Percentiles rank a stretch among this genome's conserved stretches.
Conservation (phyloP, 2,888 invertebrate species). For the Macrosoma leucophasiata region DNA sequence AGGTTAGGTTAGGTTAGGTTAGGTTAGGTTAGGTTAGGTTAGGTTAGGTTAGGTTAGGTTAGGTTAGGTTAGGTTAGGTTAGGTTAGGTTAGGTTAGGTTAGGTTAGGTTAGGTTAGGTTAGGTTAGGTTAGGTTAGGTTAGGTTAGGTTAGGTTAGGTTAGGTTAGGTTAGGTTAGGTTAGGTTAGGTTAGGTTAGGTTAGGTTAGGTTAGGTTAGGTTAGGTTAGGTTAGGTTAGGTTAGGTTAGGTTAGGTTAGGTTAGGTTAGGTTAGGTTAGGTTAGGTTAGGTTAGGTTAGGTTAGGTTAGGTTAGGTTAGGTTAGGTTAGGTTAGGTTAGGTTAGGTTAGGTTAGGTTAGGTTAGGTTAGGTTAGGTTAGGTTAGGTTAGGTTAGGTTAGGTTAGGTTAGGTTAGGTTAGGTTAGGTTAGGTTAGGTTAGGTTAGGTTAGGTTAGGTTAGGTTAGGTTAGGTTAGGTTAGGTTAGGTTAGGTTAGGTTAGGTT, state of each 20-base stretch:
- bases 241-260: constrained; percentile 31
- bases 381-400: constrained; percentile 31
- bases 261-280: constrained; percentile 32
- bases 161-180: constrained; percentile 40
- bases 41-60: constrained; percentile 33
- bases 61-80: constrained; percentile 37
- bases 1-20: constrained; percentile 25
- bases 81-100: constrained; percentile 37
- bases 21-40: constrained; percentile 28
- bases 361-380: constrained; percentile 31
- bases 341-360: constrained; percentile 30
- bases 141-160: constrained; percentile 42
- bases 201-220: constrained; percentile 31
- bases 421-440: constrained; percentile 30
- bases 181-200: constrained; percentile 34
- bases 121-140: constrained; percentile 44
- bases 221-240: constrained; percentile 31
- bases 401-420: constrained; percentile 31
- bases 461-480: constrained; percentile 26
- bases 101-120: constrained; percentile 35
- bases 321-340: constrained; percentile 32
- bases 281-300: constrained; percentile 33
- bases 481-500: constrained; percentile 24
- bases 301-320: constrained; percentile 33
- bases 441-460: constrained; percentile 26